phyloP scores from a whole-genome alignment of 2,113 vertebrate species.

The Manacus vitellinus region DNA sequence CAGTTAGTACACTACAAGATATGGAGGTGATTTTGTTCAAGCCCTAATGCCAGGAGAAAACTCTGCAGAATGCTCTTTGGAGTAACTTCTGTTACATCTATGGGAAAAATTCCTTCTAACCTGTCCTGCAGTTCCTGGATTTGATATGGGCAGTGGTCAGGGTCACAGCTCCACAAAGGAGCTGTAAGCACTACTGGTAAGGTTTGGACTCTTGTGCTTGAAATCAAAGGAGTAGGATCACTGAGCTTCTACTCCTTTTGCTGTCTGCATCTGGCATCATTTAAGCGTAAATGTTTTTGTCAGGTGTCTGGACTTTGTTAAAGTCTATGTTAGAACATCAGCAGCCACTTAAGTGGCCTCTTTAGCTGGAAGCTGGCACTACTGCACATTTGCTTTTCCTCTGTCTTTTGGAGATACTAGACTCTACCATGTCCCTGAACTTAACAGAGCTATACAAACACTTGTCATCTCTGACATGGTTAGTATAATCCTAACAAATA shows the following conservation, averaged over 20 bases:
- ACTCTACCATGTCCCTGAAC: neutral
- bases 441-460: neutral
- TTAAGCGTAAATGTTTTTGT: neutral
- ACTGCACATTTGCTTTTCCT: neutral
- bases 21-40: neutral
- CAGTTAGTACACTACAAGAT: neutral
- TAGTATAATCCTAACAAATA: neutral
- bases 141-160: neutral
- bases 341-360: neutral
- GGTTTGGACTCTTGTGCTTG: neutral
- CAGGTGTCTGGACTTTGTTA: neutral
- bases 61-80: neutral
- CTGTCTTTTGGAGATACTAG: neutral
- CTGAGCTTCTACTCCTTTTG: neutral
- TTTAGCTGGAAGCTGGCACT: neutral
- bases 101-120: neutral
- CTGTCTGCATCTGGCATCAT: neutral
- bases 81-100: neutral
- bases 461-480: neutral
- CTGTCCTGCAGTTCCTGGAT: neutral
- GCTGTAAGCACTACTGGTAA: neutral
- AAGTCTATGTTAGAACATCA: neutral
- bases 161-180: fast-evolving
- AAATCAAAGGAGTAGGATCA: neutral
- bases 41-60: neutral